Base-by-base conservation (phyloP, 1,140 invertebrate species). In the Oppia nitens region DNA sequence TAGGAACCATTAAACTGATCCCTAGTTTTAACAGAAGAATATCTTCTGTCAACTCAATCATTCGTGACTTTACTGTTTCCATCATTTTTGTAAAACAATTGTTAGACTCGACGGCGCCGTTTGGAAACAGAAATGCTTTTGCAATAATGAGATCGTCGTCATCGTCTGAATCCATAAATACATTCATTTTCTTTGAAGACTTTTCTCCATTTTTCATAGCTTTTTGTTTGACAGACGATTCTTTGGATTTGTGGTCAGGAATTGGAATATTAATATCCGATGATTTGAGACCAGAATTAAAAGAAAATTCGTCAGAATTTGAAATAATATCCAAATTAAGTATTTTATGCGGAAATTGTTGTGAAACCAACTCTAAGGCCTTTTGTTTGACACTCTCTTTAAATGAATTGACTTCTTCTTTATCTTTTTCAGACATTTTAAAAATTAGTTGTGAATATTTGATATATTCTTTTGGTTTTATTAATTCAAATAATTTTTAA, bases 41-140 rank as follows among this genome's bases (percentile, higher is more conserved):
- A 17, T 59, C 57, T 32, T 57, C 28, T 23, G 56, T 53, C 24
- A 53, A 32, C 23, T 59, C 24, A 55, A 59, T n/a, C 25, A 59
- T 29, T 17, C 25, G 49, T 12, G 57, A 51, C 52, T 59, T 59
- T n/a, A 57, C 12, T 23, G 29, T 32, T 26, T 59, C 57, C 2
- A 59, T 23, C n/a, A 59, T 26, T 27, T 53, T 4, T 11, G 28
- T 59, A 9, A 59, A 23, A 2, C 26, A 27, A 20, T 59, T 57
- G 50, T 59, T 59, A 20, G 27, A 29, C 12, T 55, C 50, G 20
- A 59, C 52, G 9, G 57, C 26, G n/a, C 57, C 57, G 26, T 59
- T 54, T 17, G 57, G 53, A 29, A 59, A 32, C 24, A 53, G 24
- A 28, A 59, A 54, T 9, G 50, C 52, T 28, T 55, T 55, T 9